These are phyloP conservation scores for Pagrus major DNA, from an alignment of 2,113 vertebrate genomes.

Conservation along the genomic window DNA sequence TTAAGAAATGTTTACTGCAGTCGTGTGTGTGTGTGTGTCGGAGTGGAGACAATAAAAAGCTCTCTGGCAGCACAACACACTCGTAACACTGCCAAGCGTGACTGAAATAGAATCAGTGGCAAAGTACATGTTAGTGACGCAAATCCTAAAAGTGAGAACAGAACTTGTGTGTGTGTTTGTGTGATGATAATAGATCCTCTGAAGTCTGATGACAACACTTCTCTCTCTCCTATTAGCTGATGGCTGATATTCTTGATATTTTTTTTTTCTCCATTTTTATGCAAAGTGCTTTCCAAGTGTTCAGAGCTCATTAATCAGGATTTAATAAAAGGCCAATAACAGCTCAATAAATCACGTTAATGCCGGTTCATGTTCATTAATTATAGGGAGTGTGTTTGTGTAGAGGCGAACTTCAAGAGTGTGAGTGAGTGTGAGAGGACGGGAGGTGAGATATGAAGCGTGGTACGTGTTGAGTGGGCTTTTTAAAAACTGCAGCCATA, in stretches of 20 bases:
- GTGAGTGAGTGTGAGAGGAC: constrained; percentile 39
- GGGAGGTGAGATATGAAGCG: constrained; percentile 9
- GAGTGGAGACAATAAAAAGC: constrained; percentile 41
- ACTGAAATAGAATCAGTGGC: constrained; percentile 58
- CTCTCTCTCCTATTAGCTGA: neutral
- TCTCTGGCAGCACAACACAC: constrained; percentile 26
- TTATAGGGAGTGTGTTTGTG: constrained; percentile 39
- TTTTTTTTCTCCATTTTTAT: constrained; percentile 45
- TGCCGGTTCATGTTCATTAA: constrained; percentile 28
- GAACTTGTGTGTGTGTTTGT: constrained; percentile 31
- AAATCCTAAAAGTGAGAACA: constrained; percentile 36
- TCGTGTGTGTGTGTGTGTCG: neutral
- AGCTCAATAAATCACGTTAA: constrained; percentile 55
- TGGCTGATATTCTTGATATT: constrained; percentile 12
- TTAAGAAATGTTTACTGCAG: constrained; percentile 19
- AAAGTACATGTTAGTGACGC: constrained; percentile 51
- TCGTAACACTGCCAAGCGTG: constrained; percentile 31
- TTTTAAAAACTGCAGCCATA: constrained; percentile 9
- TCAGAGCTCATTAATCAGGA: constrained; percentile 54
- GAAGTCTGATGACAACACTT: constrained; percentile 13
- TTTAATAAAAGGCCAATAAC: constrained; percentile 66
- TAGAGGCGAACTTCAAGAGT: constrained; percentile 10
- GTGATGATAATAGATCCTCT: constrained; percentile 1
- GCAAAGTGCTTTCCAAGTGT: constrained; percentile 28
- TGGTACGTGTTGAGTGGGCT: neutral